These are phyloP conservation scores for Tadarida brasiliensis DNA, from an alignment of 2,797 vertebrate genomes.

Conservation along the genomic window DNA sequence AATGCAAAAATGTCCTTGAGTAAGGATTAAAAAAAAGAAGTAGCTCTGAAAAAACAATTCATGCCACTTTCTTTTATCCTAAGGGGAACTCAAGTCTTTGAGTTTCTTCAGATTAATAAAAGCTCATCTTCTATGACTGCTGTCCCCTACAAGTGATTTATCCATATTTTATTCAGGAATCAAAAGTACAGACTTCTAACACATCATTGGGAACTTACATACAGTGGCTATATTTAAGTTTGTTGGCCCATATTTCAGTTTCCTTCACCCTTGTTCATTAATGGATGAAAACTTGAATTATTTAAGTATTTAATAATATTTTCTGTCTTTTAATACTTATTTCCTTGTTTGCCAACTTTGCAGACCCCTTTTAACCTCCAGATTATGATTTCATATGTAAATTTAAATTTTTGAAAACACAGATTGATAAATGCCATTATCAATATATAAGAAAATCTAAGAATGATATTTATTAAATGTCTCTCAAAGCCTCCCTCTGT, in stretches of 20 bases:
- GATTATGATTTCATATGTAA: not conserved
- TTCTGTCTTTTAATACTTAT: not conserved
- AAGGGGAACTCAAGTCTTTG: not conserved
- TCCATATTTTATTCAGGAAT: not conserved
- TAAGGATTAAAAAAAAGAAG: not conserved
- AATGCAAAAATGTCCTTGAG: no score
- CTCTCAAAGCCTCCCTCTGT: not conserved
- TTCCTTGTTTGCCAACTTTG: not conserved
- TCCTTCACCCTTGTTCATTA: not conserved
- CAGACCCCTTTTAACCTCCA: not conserved
- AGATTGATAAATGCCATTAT: not conserved
- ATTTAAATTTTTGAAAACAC: not conserved
- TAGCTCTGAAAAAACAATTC: not conserved
- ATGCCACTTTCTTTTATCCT: not conserved
- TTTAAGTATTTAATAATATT: not conserved
- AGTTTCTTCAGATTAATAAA: not conserved
- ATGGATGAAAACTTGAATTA: not conserved
- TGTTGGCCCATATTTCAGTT: not conserved
- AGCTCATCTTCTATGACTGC: not conserved
- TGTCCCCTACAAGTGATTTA: not conserved
- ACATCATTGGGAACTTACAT: not conserved
- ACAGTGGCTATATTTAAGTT: not conserved
- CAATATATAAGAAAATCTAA: not conserved
- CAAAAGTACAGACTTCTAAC: not conserved
- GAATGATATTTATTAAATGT: not conserved